These are phyloP conservation scores for Tragopan temminckii DNA, from an alignment of 2,797 vertebrate species.

Conservation along the genomic window DNA sequence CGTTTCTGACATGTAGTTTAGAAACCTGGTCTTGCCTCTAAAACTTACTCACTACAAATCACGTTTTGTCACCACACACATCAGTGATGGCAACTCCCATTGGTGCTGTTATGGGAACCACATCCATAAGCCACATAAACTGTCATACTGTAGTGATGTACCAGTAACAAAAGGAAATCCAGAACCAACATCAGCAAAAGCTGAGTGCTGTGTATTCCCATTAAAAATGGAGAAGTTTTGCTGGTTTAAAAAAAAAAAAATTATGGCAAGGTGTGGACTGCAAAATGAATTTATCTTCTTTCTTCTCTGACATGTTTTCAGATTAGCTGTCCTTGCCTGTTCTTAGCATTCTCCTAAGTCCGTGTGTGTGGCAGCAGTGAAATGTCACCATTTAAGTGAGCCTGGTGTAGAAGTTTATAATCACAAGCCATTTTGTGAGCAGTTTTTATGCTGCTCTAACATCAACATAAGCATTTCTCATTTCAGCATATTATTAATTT, in stretches of 20 bases:
- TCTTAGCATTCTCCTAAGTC: not conserved
- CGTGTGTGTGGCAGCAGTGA: not conserved
- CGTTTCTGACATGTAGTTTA: not conserved
- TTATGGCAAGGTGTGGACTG: not conserved
- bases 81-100: not conserved
- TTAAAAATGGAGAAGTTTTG: not conserved
- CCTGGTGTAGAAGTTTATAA: not conserved
- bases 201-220: not conserved
- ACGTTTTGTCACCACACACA: not conserved
- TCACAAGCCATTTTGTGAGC: constrained; percentile 32
- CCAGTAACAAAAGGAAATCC: not conserved
- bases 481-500: constrained; percentile 35
- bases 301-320: not conserved
- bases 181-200: not conserved
- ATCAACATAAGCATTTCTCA: not conserved
- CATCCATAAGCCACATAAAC: not conserved
- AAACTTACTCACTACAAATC: not conserved
- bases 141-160: not conserved
- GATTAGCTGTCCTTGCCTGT: not conserved
- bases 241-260: not conserved
- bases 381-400: not conserved
- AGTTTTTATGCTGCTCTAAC: constrained; percentile 26
- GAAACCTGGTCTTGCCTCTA: not conserved
- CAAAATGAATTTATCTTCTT: not conserved
- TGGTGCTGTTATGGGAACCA: not conserved